Evolutionary conservation across 2,888 invertebrate genomes (phyloP).

Genomic region (Ephialtes manifestator): DNA sequence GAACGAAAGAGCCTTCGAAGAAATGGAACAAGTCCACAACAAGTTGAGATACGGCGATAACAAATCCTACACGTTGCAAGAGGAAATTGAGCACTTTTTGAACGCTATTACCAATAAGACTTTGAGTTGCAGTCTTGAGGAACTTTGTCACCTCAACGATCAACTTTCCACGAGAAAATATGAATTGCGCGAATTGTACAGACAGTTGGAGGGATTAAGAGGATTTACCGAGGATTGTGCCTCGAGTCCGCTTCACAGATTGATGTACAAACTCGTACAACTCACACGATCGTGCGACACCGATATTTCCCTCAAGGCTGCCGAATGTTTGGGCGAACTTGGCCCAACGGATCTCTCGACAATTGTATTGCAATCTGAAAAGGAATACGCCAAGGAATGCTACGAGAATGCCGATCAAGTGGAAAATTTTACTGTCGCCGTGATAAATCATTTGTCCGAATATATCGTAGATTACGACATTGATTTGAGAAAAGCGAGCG

Average conservation of each 20-base stretch:
- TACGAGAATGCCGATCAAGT: too few relatives aligned
- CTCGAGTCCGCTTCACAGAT: conserved; percentile 88
- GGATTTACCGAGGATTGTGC: conserved; percentile 90
- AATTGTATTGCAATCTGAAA: conserved; percentile 89
- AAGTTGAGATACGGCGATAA: conserved; percentile 81
- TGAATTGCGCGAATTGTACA: conserved; percentile 87
- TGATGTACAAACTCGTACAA: conserved; percentile 88
- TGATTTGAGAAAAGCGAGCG: conserved; percentile 87
- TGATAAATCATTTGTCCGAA: conserved; percentile 86
- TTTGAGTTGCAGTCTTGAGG: conserved; percentile 85
- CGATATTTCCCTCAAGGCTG: conserved; percentile 88
- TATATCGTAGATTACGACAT: conserved; percentile 88
- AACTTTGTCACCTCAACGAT: conserved; percentile 87
- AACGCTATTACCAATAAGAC: conserved; percentile 81
- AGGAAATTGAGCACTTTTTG: conserved; percentile 87
- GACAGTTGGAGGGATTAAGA: conserved; percentile 86
- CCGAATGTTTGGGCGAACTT: conserved; percentile 92
- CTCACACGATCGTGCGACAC: conserved; percentile 87
- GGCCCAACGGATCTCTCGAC: conserved; percentile 92
- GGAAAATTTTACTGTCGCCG: conserved; percentile 82
- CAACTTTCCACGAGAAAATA: conserved; percentile 87
- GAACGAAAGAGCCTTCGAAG: conserved; percentile 80
- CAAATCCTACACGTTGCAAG: conserved; percentile 77
- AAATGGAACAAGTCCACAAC: conserved; percentile 81
- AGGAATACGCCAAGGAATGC: conserved; percentile 78